Percentiles rank a stretch among this genome's conserved stretches.
phyloP scores from a whole-genome alignment of 2,888 invertebrate species.

The Ethmia dodecea region DNA sequence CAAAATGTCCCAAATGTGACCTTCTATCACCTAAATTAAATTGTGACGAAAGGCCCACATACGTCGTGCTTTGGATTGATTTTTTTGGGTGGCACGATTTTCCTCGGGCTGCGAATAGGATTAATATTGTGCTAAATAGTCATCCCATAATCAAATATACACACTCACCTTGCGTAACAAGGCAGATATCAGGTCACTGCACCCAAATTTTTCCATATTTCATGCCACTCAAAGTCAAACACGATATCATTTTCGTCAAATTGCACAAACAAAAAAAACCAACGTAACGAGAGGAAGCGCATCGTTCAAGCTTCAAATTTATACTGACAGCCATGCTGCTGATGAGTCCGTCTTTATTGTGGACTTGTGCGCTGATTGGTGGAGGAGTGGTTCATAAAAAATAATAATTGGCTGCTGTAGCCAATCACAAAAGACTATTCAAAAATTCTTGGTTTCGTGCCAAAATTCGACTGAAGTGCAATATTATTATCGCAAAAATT shows the following conservation, averaged over 20 bases:
- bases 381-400: conserved; percentile 47
- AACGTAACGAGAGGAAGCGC: conserved; percentile 88
- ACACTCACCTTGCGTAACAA: conserved; percentile 55
- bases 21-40: conserved; percentile 51
- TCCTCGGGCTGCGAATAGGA: conserved; percentile 21
- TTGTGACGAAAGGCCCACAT: conserved; percentile 44
- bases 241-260: conserved; percentile 73
- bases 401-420: conserved; percentile 30
- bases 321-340: conserved; percentile 98
- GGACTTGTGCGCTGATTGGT: conserved; percentile 82
- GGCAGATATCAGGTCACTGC: conserved; percentile 66
- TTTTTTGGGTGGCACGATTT: conserved; percentile 41
- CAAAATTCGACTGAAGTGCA: conserved; percentile 33
- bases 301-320: conserved; percentile 94
- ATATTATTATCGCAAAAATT: no score
- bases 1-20: conserved; percentile 39
- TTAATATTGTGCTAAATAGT: not conserved
- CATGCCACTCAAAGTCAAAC: conserved; percentile 70
- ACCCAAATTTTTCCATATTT: conserved; percentile 76
- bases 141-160: no score
- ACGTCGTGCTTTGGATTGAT: conserved; percentile 49
- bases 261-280: conserved; percentile 76
- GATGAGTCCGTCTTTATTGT: conserved; percentile 90
- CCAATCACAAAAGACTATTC: conserved; percentile 51
- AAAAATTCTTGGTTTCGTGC: conserved; percentile 50